Percentiles rank a stretch among this genome's conserved stretches.
These are phyloP conservation scores for Pomatostomus ruficeps DNA, from an alignment of 2,113 vertebrate genomes.

Conservation along the genomic window DNA sequence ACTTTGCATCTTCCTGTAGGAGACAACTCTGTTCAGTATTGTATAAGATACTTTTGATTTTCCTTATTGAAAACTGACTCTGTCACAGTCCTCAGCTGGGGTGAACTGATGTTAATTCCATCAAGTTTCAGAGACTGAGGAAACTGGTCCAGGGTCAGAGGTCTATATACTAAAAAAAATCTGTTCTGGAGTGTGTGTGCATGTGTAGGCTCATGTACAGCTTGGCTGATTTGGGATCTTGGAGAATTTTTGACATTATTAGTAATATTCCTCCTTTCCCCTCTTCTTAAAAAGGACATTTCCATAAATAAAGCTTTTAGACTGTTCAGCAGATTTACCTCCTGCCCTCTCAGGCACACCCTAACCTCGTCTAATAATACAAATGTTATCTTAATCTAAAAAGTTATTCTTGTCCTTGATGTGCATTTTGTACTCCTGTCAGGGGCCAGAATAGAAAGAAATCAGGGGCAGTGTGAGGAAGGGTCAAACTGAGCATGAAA, in stretches of 20 bases:
- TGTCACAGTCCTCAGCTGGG: background rate
- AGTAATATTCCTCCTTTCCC: background rate
- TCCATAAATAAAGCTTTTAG: conserved; percentile 40
- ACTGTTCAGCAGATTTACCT: conserved; percentile 45
- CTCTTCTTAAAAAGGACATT: background rate
- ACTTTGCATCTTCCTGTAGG: background rate
- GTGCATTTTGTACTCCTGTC: conserved; percentile 14
- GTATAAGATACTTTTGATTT: background rate
- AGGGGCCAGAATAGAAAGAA: conserved; percentile 10
- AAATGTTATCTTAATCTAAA: conserved; percentile 8
- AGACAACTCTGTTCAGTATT: background rate
- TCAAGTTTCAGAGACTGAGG: background rate
- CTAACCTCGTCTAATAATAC: conserved; percentile 48
- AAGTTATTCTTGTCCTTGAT: conserved; percentile 35
- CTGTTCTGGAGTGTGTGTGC: background rate
- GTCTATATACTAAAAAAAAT: background rate
- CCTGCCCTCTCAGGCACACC: conserved; percentile 38
- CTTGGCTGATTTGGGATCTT: background rate
- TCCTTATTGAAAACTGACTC: background rate
- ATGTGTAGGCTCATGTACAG: background rate
- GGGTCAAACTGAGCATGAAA: conserved; percentile 23
- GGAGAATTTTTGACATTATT: background rate
- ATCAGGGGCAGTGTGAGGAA: background rate
- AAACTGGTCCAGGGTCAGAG: background rate
- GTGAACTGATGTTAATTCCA: background rate